A percentile compares a stretch with the other conserved stretches of the same genome.
These are phyloP conservation scores for Telmatherina bonti DNA, from an alignment of 2,797 vertebrate species.

Conservation along the genomic window DNA sequence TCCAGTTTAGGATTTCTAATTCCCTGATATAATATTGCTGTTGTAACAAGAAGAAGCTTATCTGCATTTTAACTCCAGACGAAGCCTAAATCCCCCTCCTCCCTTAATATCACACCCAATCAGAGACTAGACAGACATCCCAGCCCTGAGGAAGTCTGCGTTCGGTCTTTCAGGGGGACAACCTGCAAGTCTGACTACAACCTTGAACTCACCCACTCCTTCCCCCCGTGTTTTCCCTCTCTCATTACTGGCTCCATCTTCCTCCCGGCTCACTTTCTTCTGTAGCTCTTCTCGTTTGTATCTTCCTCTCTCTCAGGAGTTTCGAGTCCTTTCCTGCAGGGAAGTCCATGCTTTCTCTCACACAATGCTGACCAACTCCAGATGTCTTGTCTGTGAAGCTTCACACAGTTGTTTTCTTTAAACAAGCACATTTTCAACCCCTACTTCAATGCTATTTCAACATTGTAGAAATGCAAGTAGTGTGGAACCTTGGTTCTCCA, in stretches of 20 bases:
- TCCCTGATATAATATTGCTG: background rate
- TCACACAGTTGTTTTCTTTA: constrained; percentile 72
- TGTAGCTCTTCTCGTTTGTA: constrained; percentile 1
- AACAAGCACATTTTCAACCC: constrained; percentile 51
- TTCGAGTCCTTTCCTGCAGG: constrained; percentile 19
- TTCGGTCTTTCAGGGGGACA: background rate
- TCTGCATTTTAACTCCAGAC: background rate
- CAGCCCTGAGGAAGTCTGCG: constrained; percentile 12
- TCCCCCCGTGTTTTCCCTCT: background rate
- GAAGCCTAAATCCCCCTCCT: background rate
- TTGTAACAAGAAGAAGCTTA: background rate
- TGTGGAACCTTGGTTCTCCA: constrained; percentile 58
- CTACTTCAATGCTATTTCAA: constrained; percentile 18
- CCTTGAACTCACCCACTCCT: constrained; percentile 22
- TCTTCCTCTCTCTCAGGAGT: constrained; percentile 7
- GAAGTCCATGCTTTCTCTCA: constrained; percentile 13
- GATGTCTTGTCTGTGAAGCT: constrained; percentile 52
- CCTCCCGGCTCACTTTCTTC: constrained; percentile 15
- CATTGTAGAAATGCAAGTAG: constrained; percentile 44
- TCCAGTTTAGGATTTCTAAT: background rate
- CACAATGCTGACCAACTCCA: constrained; percentile 34
- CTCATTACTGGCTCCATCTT: constrained; percentile 19
- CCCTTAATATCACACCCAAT: background rate
- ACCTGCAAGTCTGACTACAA: constrained; percentile 16
- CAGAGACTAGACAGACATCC: constrained; percentile 10